These are phyloP conservation scores for Paramuricea clavata DNA, from an alignment of 92 coral and sea anemone genomes.

Conservation along the genomic window DNA sequence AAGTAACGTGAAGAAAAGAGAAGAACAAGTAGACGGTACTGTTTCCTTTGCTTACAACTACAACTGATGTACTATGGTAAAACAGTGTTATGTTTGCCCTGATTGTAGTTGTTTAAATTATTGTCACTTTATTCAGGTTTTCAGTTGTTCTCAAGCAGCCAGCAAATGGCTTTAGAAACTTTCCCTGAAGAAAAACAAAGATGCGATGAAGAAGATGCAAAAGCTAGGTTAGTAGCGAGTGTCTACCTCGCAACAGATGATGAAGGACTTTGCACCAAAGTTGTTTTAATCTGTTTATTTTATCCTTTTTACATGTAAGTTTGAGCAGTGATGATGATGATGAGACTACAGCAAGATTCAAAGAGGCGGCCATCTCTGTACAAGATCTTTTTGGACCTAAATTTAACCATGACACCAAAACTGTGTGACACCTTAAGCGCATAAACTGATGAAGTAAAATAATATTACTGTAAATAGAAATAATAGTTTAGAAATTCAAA, in stretches of 20 bases:
- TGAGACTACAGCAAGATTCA: conserved; percentile 69
- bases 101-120: too few species aligned
- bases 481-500: not conserved
- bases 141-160: not conserved
- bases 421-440: not conserved
- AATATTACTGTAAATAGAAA: not conserved
- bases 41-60: not conserved
- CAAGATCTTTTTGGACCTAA: conserved; percentile 38
- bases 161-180: not conserved
- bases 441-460: too few species aligned
- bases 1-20: not conserved
- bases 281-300: too few species aligned
- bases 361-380: conserved; percentile 92
- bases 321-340: conserved; percentile 81
- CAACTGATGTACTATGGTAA: too few species aligned
- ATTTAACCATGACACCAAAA: not conserved
- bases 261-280: too few species aligned
- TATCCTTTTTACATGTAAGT: not conserved
- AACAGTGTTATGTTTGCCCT: too few species aligned
- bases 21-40: not conserved
- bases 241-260: too few species aligned
- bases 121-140: conserved; percentile 11
- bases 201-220: not conserved
- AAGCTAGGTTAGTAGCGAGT: not conserved
- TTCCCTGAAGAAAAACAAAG: not conserved